These are phyloP conservation scores for Eristalinus sepulchralis DNA, from an alignment of 2,888 invertebrate genomes.

Conservation along the genomic window DNA sequence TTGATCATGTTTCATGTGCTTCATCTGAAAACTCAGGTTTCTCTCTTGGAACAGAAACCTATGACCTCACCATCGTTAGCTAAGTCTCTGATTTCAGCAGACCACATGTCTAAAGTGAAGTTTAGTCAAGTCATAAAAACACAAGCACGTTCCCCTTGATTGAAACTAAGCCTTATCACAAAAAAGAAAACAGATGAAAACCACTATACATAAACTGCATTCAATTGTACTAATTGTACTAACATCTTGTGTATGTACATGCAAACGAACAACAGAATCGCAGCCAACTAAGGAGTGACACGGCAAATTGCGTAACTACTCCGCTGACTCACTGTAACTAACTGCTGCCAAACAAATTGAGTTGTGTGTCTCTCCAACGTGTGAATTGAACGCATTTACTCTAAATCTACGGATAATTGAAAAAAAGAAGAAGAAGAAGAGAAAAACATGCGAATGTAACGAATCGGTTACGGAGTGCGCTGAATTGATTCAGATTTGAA, in stretches of 20 bases:
- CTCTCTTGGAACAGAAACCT: not conserved
- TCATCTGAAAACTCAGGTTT: not conserved
- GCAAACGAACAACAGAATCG: not conserved
- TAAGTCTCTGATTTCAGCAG: not conserved
- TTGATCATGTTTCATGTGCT: not conserved
- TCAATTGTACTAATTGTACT: not conserved
- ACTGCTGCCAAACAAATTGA: not conserved
- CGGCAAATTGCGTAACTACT: not conserved
- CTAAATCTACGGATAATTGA: slow-evolving; percentile 9
- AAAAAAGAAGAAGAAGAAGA: not conserved
- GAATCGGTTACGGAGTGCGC: not conserved
- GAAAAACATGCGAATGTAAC: not conserved
- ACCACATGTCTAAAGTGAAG: not conserved
- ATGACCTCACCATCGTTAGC: not conserved
- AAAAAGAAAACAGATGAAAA: not conserved
- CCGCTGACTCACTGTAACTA: slow-evolving; percentile 5
- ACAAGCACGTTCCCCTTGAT: not conserved
- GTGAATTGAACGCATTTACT: not conserved
- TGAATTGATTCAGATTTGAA: not conserved
- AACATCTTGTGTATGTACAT: not conserved
- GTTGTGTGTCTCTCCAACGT: not conserved
- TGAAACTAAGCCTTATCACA: not conserved
- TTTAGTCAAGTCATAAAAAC: not conserved
- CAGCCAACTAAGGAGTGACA: not conserved
- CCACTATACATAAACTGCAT: not conserved